A percentile compares a stretch with the other conserved stretches of the same genome.
These are phyloP conservation scores for Esperia sulphurella DNA, from an alignment of 2,888 invertebrate genomes.

Conservation along the genomic window DNA sequence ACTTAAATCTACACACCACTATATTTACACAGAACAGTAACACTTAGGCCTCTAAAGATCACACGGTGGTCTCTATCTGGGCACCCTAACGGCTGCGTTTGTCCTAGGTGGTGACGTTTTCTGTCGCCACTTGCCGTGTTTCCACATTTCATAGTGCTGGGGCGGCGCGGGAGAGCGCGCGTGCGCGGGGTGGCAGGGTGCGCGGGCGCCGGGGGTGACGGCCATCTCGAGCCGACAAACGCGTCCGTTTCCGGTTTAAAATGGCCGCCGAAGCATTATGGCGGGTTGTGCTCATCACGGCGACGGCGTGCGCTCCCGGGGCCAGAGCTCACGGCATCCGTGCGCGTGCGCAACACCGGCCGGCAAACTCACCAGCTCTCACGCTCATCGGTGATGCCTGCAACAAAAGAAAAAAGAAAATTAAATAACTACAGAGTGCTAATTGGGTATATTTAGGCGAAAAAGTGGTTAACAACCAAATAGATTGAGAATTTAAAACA, in stretches of 20 bases:
- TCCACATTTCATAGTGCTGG: conserved; percentile 84
- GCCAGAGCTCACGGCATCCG: conserved; percentile 70
- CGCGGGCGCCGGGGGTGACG: conserved; percentile 57
- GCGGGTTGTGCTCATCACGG: conserved; percentile 78
- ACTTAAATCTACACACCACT: conserved; percentile 65
- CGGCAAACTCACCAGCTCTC: conserved; percentile 19
- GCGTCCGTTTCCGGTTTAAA: conserved; percentile 71
- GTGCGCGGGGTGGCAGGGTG: conserved; percentile 51
- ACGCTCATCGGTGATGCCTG: conserved; percentile 61
- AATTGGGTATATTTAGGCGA: too few species aligned
- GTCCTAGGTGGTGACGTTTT: conserved; percentile 75
- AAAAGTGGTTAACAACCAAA: too few species aligned
- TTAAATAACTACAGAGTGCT: too few species aligned
- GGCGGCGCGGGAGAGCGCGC: conserved; percentile 51
- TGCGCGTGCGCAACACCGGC: conserved; percentile 44
- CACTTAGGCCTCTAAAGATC: conserved; percentile 68
- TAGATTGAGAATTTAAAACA: too few species aligned
- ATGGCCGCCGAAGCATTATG: conserved; percentile 75
- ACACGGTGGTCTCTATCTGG: conserved; percentile 69
- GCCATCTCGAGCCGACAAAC: conserved; percentile 74
- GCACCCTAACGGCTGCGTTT: conserved; percentile 70
- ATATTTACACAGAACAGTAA: conserved; percentile 74
- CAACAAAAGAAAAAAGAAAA: conserved; percentile 30
- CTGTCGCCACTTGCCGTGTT: conserved; percentile 89
- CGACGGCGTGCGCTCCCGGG: conserved; percentile 63